These are phyloP conservation scores for Malaclemys terrapin DNA, from an alignment of 2,113 vertebrate species.

Conservation along the genomic window DNA sequence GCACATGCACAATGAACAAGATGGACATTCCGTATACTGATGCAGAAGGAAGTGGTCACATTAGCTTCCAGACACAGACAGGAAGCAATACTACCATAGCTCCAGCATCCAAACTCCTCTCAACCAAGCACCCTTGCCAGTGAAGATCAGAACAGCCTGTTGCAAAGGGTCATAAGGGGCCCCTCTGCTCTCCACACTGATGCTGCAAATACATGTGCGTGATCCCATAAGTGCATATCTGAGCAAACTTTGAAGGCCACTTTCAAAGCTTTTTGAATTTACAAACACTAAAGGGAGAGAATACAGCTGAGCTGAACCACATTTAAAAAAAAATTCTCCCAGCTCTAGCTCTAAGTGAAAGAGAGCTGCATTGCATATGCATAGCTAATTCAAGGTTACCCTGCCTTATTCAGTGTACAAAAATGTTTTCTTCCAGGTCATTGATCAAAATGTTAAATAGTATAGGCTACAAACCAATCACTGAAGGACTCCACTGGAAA, in stretches of 20 bases:
- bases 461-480: no score
- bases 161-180: neutral
- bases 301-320: neutral
- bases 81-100: neutral
- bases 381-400: neutral
- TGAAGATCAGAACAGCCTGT: neutral
- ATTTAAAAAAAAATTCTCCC: neutral
- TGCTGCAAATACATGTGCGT: neutral
- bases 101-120: neutral
- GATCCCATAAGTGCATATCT: neutral
- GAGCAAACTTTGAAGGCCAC: neutral
- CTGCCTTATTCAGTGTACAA: neutral
- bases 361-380: neutral
- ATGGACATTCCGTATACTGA: neutral
- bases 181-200: neutral
- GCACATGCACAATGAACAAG: neutral
- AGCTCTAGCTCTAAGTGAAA: neutral
- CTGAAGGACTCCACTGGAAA: no score
- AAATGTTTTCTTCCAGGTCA: neutral
- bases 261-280: neutral
- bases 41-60: neutral
- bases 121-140: neutral
- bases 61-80: neutral
- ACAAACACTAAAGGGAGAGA: neutral
- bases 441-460: no score